Evolutionary conservation across 2,888 invertebrate species (phyloP).

Genomic region (Phania funesta): DNA sequence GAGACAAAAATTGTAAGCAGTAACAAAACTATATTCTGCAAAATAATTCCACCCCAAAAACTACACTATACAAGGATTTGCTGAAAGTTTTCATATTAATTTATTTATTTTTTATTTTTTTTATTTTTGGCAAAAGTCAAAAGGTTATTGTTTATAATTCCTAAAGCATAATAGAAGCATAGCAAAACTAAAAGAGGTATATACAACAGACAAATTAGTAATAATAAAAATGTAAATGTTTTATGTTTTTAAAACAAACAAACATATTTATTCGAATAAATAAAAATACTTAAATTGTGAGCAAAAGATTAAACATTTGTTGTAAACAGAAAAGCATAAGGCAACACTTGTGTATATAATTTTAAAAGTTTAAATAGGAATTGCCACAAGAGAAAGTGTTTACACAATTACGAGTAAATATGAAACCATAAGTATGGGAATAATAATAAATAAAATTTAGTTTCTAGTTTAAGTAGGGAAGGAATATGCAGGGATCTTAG

Average conservation of each 20-base stretch:
- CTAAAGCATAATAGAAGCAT: slow-evolving; percentile 44
- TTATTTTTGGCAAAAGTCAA: slow-evolving; percentile 40
- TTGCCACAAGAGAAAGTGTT: no score
- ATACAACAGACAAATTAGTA: slow-evolving; percentile 59
- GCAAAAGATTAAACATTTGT: slow-evolving; percentile 8
- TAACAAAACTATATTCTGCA: slow-evolving; percentile 25
- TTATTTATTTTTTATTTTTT: background rate
- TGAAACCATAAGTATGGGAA: no score
- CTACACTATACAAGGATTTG: slow-evolving; percentile 32
- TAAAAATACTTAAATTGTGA: slow-evolving; percentile 12
- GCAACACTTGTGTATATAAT: background rate
- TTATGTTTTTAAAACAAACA: slow-evolving; percentile 39
- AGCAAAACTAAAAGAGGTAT: background rate
- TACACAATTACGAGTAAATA: no score
- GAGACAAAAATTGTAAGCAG: slow-evolving; percentile 16
- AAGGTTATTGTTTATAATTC: slow-evolving; percentile 57
- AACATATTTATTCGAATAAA: slow-evolving; percentile 13
- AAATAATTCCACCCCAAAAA: slow-evolving; percentile 37
- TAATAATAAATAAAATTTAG: no score
- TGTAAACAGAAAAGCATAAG: background rate
- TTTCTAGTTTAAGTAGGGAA: no score
- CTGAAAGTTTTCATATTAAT: slow-evolving; percentile 20
- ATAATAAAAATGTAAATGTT: slow-evolving; percentile 53
- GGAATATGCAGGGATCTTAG: no score
- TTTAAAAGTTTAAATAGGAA: no score